phyloP scores from a whole-genome alignment of 2,888 invertebrate genomes.

The Eubasilissa splendida region DNA sequence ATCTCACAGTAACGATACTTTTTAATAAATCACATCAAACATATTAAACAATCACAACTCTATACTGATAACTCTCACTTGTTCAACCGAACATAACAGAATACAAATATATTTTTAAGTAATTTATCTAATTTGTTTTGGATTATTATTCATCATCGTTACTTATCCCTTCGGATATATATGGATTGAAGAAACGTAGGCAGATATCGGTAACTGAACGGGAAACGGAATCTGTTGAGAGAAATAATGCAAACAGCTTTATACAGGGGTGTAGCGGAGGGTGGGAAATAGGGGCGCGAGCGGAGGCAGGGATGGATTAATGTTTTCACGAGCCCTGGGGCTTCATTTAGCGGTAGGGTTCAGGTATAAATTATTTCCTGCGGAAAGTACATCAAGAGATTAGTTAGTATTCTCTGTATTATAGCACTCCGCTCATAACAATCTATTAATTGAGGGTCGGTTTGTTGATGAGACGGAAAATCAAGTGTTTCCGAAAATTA shows the following conservation, averaged over 20 bases:
- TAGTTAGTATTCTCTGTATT: slow-evolving; percentile 15
- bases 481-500: background rate
- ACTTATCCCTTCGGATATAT: background rate
- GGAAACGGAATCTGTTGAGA: background rate
- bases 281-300: background rate
- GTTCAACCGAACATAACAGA: too few relatives aligned
- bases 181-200: background rate
- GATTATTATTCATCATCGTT: background rate
- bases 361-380: slow-evolving; percentile 28
- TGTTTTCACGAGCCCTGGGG: slow-evolving; percentile 16
- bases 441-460: slow-evolving; percentile 20
- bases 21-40: too few relatives aligned
- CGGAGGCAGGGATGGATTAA: slow-evolving; percentile 6
- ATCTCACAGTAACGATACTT: too few relatives aligned
- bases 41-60: too few relatives aligned
- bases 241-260: slow-evolving; percentile 21
- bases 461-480: background rate
- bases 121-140: background rate
- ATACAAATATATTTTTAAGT: too few relatives aligned
- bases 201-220: slow-evolving; percentile 2
- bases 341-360: slow-evolving; percentile 1
- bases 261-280: background rate
- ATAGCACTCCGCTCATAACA: slow-evolving; percentile 7
- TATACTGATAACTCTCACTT: too few relatives aligned
- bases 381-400: background rate